Base-by-base conservation (phyloP, 1,140 invertebrate genomes). In the Probaryconus sp. region DNA sequence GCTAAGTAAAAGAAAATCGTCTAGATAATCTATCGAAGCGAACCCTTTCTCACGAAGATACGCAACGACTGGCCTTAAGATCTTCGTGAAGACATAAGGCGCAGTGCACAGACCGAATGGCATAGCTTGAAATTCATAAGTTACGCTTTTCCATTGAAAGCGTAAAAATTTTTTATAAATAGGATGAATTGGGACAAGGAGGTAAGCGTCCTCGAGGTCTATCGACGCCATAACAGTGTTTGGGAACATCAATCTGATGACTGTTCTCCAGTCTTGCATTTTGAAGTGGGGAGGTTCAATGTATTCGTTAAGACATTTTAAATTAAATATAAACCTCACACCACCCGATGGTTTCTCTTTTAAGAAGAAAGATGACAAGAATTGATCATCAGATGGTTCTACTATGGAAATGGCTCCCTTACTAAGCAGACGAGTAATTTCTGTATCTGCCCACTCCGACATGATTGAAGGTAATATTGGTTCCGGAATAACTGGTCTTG, bases 41-140 rank as follows among this genome's bases (percentile, higher is more conserved):
- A 55, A 56, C 4, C 69, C 72, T 43, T 42, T 11, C 48, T 4
- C 10, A 16, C 38, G 42, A 14, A 56, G 14, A n/a, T 20, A 42
- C 0, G 9, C 10, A 9, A 69, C 40, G 13, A 80, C 48, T 4
- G 78, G 76, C 48, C 71, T 76, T 20, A 78, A 30, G 3, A 81
- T 35, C 35, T 78, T 79, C 10, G 77, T 81, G 24, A 81, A 81
- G 2, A 79, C 18, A 50, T 47, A 69, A 10, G 77, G 77, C 1
- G 50, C 53, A 1, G 30, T 50, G 5, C n/a, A 43, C 13, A 80
- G 24, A 5, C 74, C 79, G 48, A 80, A 80, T 3, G 67, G 74
- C 2, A 80, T 9, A 55, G 58, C 63, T 6, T 42, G 69, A 51
- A 73, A 79, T 51, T 76, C n/a, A 63, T 47, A 76, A 2, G 38